Evolutionary conservation across 2,797 vertebrate species (phyloP), one percentile per base, ranked within the genome.

Genomic region (Poecilia wingei): DNA sequence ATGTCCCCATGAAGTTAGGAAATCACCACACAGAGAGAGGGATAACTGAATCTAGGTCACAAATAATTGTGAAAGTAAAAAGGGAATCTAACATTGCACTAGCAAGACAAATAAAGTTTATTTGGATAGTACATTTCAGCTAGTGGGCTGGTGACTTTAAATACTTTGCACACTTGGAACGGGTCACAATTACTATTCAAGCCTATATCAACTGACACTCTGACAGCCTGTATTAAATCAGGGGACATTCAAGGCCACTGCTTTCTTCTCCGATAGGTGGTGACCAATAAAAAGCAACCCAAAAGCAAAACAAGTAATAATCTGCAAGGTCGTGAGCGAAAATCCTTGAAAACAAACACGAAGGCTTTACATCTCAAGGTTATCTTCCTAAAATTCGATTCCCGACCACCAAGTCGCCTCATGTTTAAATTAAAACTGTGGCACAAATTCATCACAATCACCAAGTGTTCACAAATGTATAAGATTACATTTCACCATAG

Each of bases 401-500:
- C 22, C 6, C 4, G 1, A 10, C 64, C 18, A 22, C 6, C 16
- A 41, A 8, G 9, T 41, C 4, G 4, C 20, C 22, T 41, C 10
- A 1, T 39, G 18, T 68, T 68, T 66, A 66, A 66, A 66, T 39
- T 39, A 4, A 22, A 20, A 39, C 8, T 0, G 41, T 0, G 39
- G 64, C 33, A 22, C 33, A 68, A 68, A 22, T 39, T 9, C 8
- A 64, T 79, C 16, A 25, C 2, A 4, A 83, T 79, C 36, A 51
- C 46, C 1, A 41, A 31, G 16, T 3, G 49, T 82, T 81, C 8
- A 68, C 61, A 78, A 76, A 12, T 74, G 18, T 59, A 41, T 28
- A 74, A 78, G 73, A 66, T 66, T 51, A 49, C 79, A 74, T 80
- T 74, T 74, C 13, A 22, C 82, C 76, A 18, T 1, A 4, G 71